A percentile compares a stretch with the other conserved stretches of the same genome.
Evolutionary conservation across 2,888 invertebrate species (phyloP).

Genomic region (Pseudococcus longispinus): DNA sequence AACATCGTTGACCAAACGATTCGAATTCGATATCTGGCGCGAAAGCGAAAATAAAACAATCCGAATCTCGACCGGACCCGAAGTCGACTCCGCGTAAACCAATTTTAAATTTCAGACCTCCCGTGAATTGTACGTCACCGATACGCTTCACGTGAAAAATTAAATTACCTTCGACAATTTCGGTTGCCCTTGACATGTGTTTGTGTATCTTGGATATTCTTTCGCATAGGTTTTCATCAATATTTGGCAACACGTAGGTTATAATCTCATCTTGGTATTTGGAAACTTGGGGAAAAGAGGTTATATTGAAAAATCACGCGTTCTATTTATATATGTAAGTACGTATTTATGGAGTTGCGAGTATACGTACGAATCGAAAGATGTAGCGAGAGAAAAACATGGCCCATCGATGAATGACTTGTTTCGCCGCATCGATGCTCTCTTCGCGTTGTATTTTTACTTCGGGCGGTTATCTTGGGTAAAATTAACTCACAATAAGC

Average conservation of each 20-base stretch:
- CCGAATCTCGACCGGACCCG: not conserved
- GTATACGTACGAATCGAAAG: not conserved
- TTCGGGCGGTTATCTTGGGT: not conserved
- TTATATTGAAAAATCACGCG: not conserved
- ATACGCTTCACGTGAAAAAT: slow-evolving; percentile 26
- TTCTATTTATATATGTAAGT: slow-evolving; percentile 3
- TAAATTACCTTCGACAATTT: slow-evolving; percentile 22
- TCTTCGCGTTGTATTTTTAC: not conserved
- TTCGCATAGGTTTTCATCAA: not conserved
- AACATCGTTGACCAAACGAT: not conserved
- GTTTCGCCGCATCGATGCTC: not conserved
- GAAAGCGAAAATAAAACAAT: not conserved
- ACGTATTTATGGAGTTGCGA: not conserved
- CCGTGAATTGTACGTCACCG: not conserved
- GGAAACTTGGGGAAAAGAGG: not conserved
- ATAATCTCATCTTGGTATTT: too few species aligned
- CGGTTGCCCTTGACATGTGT: slow-evolving; percentile 2
- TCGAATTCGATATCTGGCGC: not conserved
- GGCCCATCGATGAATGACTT: not conserved
- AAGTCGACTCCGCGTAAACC: not conserved
- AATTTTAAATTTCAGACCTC: slow-evolving; percentile 22
- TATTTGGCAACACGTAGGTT: not conserved
- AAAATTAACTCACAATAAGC: slow-evolving; percentile 43
- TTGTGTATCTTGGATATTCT: not conserved
- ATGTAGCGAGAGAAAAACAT: not conserved